Evolutionary conservation across 2,888 invertebrate species (phyloP).

Genomic region (Tiphia femorata): DNA sequence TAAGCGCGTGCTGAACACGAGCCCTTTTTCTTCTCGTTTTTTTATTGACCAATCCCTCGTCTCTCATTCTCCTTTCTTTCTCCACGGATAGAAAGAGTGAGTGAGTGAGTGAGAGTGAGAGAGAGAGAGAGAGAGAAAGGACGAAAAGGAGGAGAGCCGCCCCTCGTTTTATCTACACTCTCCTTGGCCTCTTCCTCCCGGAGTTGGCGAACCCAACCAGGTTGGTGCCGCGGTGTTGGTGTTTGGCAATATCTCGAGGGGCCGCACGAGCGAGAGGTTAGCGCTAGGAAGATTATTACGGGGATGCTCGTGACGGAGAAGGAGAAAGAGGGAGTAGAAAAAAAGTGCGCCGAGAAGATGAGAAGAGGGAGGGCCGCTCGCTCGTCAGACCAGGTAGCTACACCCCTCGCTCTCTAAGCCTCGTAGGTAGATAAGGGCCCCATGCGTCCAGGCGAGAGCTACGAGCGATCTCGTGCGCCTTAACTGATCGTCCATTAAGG

Average conservation of each 20-base stretch:
- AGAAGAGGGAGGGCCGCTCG: constrained; percentile 6
- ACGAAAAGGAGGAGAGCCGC: constrained; percentile 27
- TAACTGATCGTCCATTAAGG: constrained; percentile 37
- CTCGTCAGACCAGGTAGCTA: constrained; percentile 24
- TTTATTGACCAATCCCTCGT: constrained; percentile 21
- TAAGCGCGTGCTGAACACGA: constrained; percentile 59
- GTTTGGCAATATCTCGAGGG: constrained; percentile 16
- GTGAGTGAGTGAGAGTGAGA: background rate
- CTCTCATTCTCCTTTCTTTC: constrained; percentile 23
- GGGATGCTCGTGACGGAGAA: background rate
- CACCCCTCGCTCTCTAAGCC: constrained; percentile 18
- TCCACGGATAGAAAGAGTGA: constrained; percentile 15
- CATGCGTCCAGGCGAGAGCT: too few relatives aligned
- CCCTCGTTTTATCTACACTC: constrained; percentile 45
- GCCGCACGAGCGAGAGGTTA: constrained; percentile 8
- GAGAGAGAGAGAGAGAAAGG: background rate
- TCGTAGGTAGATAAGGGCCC: constrained; percentile 30
- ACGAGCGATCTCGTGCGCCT: constrained; percentile 23
- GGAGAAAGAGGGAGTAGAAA: background rate
- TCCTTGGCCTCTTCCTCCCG: constrained; percentile 15
- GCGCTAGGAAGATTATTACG: constrained; percentile 10
- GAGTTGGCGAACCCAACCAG: background rate
- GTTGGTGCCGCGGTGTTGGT: background rate
- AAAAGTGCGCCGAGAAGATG: constrained; percentile 1
- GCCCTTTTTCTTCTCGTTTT: constrained; percentile 24